These are phyloP conservation scores for Caenorhabditis angaria DNA, from an alignment of 2,888 invertebrate species.

Conservation along the genomic window DNA sequence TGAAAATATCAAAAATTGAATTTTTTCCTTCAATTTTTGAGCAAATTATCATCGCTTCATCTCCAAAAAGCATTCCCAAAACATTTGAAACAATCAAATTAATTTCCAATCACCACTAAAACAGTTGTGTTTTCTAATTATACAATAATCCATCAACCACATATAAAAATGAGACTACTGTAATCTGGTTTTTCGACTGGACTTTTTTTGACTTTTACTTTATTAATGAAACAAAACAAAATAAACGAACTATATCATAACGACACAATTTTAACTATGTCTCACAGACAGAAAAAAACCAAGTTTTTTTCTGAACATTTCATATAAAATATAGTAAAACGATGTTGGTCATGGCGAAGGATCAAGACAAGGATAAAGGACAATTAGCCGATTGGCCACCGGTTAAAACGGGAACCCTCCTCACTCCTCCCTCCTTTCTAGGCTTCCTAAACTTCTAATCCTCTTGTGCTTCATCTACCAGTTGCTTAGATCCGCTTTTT, in stretches of 20 bases:
- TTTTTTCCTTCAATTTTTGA: too few relatives aligned
- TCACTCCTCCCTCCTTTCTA: constrained; percentile 15
- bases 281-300: background rate
- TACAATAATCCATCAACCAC: background rate
- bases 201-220: constrained; percentile 1
- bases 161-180: background rate
- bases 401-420: constrained; percentile 23
- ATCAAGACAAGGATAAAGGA: constrained; percentile 1
- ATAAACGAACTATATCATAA: constrained; percentile 4
- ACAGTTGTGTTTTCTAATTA: background rate
- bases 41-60: too few relatives aligned
- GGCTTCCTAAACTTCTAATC: constrained; percentile 29
- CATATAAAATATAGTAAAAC: too few relatives aligned
- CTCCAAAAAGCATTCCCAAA: too few relatives aligned
- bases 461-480: constrained; percentile 21
- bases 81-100: background rate
- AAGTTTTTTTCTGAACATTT: background rate
- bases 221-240: constrained; percentile 4
- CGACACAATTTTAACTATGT: background rate
- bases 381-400: background rate
- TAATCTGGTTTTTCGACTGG: background rate
- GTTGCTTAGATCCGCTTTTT: constrained; percentile 10
- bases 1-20: too few relatives aligned
- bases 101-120: background rate
- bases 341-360: background rate